These are phyloP conservation scores for Andrena trimmerana DNA, from an alignment of 2,888 invertebrate species.

Conservation along the genomic window DNA sequence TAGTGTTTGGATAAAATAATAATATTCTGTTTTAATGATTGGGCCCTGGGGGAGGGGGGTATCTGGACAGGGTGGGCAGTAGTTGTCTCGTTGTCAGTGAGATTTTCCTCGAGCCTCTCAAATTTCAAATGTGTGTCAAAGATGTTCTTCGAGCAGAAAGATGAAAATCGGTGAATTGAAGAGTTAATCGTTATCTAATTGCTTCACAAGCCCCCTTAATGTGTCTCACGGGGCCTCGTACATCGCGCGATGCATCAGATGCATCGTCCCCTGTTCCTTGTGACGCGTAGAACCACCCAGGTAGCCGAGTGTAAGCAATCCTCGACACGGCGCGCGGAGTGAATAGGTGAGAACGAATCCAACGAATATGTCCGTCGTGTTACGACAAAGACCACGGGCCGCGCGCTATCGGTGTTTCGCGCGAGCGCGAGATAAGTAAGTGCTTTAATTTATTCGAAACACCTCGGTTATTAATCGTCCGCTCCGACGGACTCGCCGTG, in stretches of 20 bases:
- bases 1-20: too few species aligned
- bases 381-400: conserved; percentile 68
- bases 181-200: not conserved
- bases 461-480: conserved; percentile 84
- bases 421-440: conserved; percentile 77
- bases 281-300: conserved; percentile 70
- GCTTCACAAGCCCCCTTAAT: not conserved
- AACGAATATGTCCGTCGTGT: conserved; percentile 70
- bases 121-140: too few species aligned
- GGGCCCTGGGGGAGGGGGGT: too few species aligned
- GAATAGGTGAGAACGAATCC: conserved; percentile 75
- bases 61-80: too few species aligned
- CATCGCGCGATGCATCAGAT: not conserved
- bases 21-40: too few species aligned
- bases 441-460: conserved; percentile 84
- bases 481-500: conserved; percentile 59
- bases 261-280: conserved; percentile 39
- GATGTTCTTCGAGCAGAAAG: too few species aligned
- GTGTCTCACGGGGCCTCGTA: not conserved
- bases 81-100: too few species aligned
- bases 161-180: too few species aligned
- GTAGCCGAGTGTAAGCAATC: conserved; percentile 72
- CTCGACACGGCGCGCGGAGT: conserved; percentile 55
- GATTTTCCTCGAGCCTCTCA: too few species aligned
- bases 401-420: conserved; percentile 70